These are phyloP conservation scores for Epizoanthus scotinus DNA, from an alignment of 92 coral and sea anemone species.

Conservation along the genomic window DNA sequence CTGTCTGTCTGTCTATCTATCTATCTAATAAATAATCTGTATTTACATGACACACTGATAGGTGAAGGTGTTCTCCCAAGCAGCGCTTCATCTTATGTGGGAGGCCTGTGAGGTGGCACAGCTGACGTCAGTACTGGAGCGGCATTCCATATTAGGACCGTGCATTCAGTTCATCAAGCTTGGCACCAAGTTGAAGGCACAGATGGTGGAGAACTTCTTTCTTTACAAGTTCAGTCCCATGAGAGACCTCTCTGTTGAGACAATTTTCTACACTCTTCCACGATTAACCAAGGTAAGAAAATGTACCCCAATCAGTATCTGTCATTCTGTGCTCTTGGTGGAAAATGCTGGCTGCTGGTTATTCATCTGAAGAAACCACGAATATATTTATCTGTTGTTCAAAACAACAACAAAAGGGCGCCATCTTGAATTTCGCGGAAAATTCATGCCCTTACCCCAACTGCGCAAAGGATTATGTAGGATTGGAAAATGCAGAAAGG, in stretches of 20 bases:
- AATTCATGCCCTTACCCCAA: too few species aligned
- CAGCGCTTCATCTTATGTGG: slow-evolving; percentile 76
- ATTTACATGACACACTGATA: slow-evolving; percentile 14
- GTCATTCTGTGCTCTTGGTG: too few species aligned
- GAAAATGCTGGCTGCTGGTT: too few species aligned
- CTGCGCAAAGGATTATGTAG: too few species aligned
- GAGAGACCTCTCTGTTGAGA: slow-evolving; percentile 77
- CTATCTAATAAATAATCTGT: too few species aligned
- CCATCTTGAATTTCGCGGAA: too few species aligned
- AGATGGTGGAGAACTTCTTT: slow-evolving; percentile 76
- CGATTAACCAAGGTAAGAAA: slow-evolving; percentile 58
- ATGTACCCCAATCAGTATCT: too few species aligned
- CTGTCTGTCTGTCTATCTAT: too few species aligned
- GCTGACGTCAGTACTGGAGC: slow-evolving; percentile 51
- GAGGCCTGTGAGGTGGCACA: slow-evolving; percentile 51
- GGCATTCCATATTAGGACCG: slow-evolving; percentile 62
- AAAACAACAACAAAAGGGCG: too few species aligned
- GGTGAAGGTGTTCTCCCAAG: slow-evolving; percentile 70
- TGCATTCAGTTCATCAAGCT: slow-evolving; percentile 76
- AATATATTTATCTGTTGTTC: too few species aligned
- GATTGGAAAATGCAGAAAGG: too few species aligned
- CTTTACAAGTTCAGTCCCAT: slow-evolving; percentile 79
- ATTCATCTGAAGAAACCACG: too few species aligned
- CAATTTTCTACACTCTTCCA: slow-evolving; percentile 82
- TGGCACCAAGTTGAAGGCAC: slow-evolving; percentile 71